Evolutionary conservation across 1,140 invertebrate species (phyloP), one percentile per base, ranked within the genome.

Genomic region (Apocrypta bakeri): DNA sequence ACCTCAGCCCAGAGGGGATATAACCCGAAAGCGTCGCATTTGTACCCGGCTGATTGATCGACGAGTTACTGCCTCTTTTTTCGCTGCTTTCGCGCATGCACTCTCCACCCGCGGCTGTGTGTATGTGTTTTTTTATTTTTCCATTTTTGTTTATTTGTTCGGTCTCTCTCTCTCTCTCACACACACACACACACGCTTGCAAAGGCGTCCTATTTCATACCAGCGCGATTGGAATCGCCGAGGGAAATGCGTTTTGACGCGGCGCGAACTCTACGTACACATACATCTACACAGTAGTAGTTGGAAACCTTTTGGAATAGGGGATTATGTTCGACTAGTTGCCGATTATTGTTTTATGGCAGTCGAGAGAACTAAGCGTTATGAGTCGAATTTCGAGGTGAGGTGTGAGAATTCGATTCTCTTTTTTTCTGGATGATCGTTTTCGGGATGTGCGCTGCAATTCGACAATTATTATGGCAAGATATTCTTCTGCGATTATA

Each of bases 21-120:
- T 42, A 48, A 48, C 42, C 17, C 48, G 48, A 56, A 56, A 17
- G 48, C 17, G 21, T 56, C 48, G 48, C 48, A 17, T n/a, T 56
- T 56, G 17, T n/a, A 56, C 68, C n/a, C 24, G 40, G 25, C 21
- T 37, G 78, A 72, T 48, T 72, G 79, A 80, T 80, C 69, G 69
- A 80, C 72, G 12, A 31, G 42, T 48, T 27, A 64, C 48, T 56
- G 48, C 48, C 21, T n/a, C 21, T 56, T n/a, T 56, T 42, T 56
- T 56, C n/a, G 17, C 48, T 56, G 48, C 48, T 3, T 7, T 3
- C 48, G 17, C n/a, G 12, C 40, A 56, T 56, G n/a, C 17, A 56
- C 48, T 48, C 42, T 48, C 14, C 2, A n/a, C 33, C 33, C 3
- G 33, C 33, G 9, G 33, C 33, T 37, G 9, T n/a, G n/a, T n/a